Conservation (phyloP, 1,140 invertebrate genomes). For the Drosophila pallidifrons region DNA sequence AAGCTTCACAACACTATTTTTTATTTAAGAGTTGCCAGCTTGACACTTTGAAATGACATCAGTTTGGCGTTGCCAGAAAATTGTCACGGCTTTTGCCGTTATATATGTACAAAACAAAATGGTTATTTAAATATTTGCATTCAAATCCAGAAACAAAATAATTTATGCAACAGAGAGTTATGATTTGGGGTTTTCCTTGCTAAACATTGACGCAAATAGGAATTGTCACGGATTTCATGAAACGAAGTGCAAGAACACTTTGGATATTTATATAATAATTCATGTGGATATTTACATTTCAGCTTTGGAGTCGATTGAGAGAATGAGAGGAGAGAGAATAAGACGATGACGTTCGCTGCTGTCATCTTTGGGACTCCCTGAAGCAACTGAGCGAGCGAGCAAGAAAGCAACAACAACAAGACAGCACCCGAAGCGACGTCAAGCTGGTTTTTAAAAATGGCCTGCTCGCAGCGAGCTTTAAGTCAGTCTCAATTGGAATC, state of each 20-base stretch:
- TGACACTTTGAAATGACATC: too few species aligned
- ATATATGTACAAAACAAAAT: constrained; percentile 10
- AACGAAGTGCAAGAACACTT: neutral
- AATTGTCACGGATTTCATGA: constrained; percentile 19
- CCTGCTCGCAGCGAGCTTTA: constrained; percentile 42
- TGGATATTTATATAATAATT: constrained; percentile 17
- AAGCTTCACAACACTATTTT: constrained; percentile 8
- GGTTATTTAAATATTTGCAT: constrained; percentile 13
- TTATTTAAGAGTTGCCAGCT: constrained; percentile 35
- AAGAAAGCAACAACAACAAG: constrained; percentile 14
- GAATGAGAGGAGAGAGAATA: constrained; percentile 1
- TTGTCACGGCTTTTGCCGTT: neutral
- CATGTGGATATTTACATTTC: constrained; percentile 29
- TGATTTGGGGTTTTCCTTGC: neutral
- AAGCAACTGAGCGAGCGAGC: constrained; percentile 28
- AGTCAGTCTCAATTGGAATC: constrained; percentile 73
- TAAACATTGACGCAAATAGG: constrained; percentile 27
- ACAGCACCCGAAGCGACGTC: neutral
- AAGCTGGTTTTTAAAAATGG: constrained; percentile 79
- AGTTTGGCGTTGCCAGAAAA: neutral
- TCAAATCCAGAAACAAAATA: neutral
- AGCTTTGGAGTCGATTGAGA: neutral
- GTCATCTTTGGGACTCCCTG: constrained; percentile 54
- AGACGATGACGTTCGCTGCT: constrained; percentile 38
- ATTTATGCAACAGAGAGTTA: neutral